phyloP scores from a whole-genome alignment of 2,113 vertebrate species.

The Clinocottus analis region DNA sequence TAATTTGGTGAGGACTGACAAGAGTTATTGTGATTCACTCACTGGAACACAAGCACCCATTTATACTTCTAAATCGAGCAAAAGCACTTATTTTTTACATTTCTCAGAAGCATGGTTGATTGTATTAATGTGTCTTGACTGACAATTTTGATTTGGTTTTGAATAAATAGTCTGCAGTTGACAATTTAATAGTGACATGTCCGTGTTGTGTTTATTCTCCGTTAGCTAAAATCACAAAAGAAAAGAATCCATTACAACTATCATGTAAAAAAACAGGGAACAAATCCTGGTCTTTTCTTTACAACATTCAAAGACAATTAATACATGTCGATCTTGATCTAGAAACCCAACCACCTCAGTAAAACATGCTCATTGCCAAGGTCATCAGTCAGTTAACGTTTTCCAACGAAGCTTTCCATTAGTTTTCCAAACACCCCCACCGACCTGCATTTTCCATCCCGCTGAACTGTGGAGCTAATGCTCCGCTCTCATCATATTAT shows the following conservation, averaged over 20 bases:
- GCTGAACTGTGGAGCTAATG: conserved; percentile 49
- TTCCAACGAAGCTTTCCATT: conserved; percentile 49
- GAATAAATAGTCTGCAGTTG: background rate
- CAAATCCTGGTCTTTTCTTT: background rate
- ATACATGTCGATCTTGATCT: background rate
- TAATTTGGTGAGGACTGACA: conserved; percentile 16
- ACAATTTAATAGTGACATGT: background rate
- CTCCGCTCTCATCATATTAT: conserved; percentile 51
- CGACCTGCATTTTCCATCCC: conserved; percentile 58
- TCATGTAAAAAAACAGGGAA: background rate
- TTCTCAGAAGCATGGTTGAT: background rate
- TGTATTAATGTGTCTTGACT: background rate
- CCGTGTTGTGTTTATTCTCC: background rate
- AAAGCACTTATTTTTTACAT: background rate
- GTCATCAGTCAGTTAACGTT: conserved; percentile 52
- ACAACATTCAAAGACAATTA: background rate
- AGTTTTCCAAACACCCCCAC: conserved; percentile 52
- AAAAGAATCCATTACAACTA: background rate
- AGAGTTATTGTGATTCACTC: conserved; percentile 5
- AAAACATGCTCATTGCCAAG: conserved; percentile 36
- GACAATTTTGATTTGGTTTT: background rate
- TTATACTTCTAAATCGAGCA: conserved; percentile 11
- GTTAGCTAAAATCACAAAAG: background rate
- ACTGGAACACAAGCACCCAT: conserved; percentile 18
- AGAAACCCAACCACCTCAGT: conserved; percentile 16